phyloP scores from a whole-genome alignment of 2,888 invertebrate genomes.

The Cinara cedri region DNA sequence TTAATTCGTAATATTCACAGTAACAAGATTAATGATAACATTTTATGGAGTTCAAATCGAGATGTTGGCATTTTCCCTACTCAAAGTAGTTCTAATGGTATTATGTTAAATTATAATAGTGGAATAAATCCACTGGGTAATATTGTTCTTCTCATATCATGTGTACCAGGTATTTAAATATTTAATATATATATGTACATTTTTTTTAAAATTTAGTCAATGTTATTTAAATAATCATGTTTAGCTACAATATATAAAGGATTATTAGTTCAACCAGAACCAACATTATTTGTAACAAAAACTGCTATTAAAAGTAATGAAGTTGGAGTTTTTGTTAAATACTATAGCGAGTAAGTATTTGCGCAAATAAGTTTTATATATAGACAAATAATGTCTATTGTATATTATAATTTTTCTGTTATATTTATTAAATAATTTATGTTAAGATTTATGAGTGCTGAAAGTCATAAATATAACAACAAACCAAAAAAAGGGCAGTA shows the following conservation, averaged over 20 bases:
- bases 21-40: constrained; percentile 71
- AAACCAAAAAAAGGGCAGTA: constrained; percentile 65
- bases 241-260: constrained; percentile 55
- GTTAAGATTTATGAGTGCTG: constrained; percentile 37
- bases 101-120: constrained; percentile 80
- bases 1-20: constrained; percentile 61
- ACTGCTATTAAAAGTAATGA: constrained; percentile 81
- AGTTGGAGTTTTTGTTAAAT: constrained; percentile 80
- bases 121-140: constrained; percentile 81
- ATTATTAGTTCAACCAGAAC: constrained; percentile 62
- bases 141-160: constrained; percentile 78
- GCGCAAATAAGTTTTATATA: not conserved
- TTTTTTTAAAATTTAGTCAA: not conserved
- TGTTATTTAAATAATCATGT: not conserved
- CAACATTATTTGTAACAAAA: constrained; percentile 74
- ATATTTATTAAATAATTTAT: constrained; percentile 2
- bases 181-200: too few relatives aligned
- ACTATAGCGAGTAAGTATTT: constrained; percentile 78
- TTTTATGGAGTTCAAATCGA: constrained; percentile 77
- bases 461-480: constrained; percentile 49
- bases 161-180: constrained; percentile 66
- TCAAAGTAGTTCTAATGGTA: constrained; percentile 81
- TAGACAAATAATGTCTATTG: not conserved
- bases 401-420: not conserved
- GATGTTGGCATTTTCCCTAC: constrained; percentile 91